Conservation (phyloP, 1,140 invertebrate species). For the Saccostrea glomerata region DNA sequence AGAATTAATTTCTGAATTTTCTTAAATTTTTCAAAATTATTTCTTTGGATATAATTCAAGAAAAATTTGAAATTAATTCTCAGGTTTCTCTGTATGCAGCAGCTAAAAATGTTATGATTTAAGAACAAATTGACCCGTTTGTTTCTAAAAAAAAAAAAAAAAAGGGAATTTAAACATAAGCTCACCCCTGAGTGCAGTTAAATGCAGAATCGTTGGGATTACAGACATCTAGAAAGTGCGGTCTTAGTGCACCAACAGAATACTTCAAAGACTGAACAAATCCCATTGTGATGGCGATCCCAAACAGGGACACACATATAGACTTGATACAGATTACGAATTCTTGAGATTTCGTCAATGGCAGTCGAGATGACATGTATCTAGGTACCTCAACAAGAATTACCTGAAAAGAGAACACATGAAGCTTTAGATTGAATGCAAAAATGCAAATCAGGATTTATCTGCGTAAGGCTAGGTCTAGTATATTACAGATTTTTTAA, state of each 20-base stretch:
- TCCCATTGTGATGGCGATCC: constrained; percentile 86
- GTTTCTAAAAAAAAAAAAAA: constrained; percentile 34
- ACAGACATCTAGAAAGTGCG: constrained; percentile 90
- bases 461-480: too few relatives aligned
- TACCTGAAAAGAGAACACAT: constrained; percentile 70
- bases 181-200: constrained; percentile 60
- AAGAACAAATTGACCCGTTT: constrained; percentile 47
- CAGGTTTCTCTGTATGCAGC: neutral
- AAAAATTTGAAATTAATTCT: neutral
- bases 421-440: too few relatives aligned
- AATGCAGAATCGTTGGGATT: constrained; percentile 58
- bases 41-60: too few relatives aligned
- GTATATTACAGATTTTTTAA: too few relatives aligned
- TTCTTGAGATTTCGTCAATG: constrained; percentile 33
- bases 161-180: constrained; percentile 23
- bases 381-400: constrained; percentile 39
- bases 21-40: neutral
- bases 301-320: constrained; percentile 89
- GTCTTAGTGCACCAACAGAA: constrained; percentile 92
- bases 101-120: neutral
- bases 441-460: too few relatives aligned
- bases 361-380: neutral
- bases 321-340: constrained; percentile 74
- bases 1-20: too few relatives aligned
- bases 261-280: constrained; percentile 95